A percentile compares a stretch with the other conserved stretches of the same genome.
phyloP scores from a whole-genome alignment of 2,888 invertebrate genomes.

The Eurois occulta region DNA sequence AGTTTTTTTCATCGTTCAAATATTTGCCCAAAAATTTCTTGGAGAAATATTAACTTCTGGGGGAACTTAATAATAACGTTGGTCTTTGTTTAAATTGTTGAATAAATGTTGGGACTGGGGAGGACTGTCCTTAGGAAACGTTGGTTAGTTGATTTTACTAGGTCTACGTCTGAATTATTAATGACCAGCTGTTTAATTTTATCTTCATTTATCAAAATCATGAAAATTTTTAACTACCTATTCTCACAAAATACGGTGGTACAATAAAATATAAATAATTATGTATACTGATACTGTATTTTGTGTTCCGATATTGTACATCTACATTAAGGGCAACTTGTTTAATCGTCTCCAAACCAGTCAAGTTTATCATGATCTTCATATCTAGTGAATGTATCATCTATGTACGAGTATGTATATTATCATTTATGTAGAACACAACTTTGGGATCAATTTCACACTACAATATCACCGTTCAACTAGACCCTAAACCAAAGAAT shows the following conservation, averaged over 20 bases:
- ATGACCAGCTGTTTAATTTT: neutral
- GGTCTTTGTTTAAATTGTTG: slow-evolving; percentile 33
- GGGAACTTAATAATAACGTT: slow-evolving; percentile 35
- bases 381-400: neutral
- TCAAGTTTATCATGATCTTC: neutral
- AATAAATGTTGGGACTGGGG: slow-evolving; percentile 22
- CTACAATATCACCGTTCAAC: slow-evolving; percentile 3
- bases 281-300: neutral
- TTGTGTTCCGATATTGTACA: neutral
- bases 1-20: slow-evolving; percentile 44
- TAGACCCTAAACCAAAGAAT: slow-evolving; percentile 6
- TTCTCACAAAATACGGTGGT: neutral
- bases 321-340: neutral
- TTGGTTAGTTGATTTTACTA: slow-evolving; percentile 9
- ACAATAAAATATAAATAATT: no score
- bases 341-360: neutral
- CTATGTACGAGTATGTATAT: neutral
- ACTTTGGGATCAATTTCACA: neutral
- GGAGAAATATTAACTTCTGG: slow-evolving; percentile 41
- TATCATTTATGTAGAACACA: neutral
- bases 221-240: neutral
- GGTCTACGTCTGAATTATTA: neutral
- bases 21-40: slow-evolving; percentile 41
- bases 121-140: neutral
- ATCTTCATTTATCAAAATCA: neutral